Percentiles rank a stretch among this genome's conserved stretches.
These are phyloP conservation scores for Erannis defoliaria DNA, from an alignment of 2,888 invertebrate species.

Conservation along the genomic window DNA sequence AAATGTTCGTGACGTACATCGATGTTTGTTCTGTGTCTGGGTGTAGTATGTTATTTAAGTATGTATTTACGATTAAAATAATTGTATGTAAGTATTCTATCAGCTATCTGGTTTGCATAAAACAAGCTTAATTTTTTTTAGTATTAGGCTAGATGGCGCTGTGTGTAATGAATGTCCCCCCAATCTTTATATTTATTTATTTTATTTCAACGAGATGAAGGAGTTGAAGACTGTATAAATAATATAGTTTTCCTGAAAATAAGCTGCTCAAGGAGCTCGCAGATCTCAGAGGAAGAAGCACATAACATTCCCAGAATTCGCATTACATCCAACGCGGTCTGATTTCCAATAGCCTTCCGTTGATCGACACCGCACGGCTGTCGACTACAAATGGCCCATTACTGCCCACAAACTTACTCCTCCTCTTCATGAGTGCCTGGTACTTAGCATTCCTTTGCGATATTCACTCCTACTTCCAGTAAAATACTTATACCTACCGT, in stretches of 20 bases:
- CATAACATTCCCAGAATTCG: background rate
- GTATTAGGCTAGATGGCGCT: too few relatives aligned
- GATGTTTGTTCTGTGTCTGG: too few relatives aligned
- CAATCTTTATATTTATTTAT: too few relatives aligned
- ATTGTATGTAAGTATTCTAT: too few relatives aligned
- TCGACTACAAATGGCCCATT: conserved; percentile 25
- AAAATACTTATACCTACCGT: background rate
- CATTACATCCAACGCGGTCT: conserved; percentile 9
- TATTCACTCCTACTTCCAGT: background rate
- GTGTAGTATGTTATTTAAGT: too few relatives aligned
- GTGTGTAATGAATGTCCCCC: too few relatives aligned
- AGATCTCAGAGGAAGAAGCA: background rate
- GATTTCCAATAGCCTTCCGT: conserved; percentile 36
- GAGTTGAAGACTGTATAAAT: too few relatives aligned
- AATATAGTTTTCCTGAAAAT: background rate
- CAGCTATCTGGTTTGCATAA: too few relatives aligned
- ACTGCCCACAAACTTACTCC: conserved; percentile 7
- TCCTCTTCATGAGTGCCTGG: conserved; percentile 17
- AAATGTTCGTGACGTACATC: too few relatives aligned
- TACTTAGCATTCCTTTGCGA: conserved; percentile 22
- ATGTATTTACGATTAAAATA: too few relatives aligned
- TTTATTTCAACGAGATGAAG: too few relatives aligned
- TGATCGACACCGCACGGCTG: conserved; percentile 28
- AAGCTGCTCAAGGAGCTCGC: background rate
- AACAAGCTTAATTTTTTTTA: too few relatives aligned